These are phyloP conservation scores for Alethe diademata DNA, from an alignment of 2,113 vertebrate species.

Conservation along the genomic window DNA sequence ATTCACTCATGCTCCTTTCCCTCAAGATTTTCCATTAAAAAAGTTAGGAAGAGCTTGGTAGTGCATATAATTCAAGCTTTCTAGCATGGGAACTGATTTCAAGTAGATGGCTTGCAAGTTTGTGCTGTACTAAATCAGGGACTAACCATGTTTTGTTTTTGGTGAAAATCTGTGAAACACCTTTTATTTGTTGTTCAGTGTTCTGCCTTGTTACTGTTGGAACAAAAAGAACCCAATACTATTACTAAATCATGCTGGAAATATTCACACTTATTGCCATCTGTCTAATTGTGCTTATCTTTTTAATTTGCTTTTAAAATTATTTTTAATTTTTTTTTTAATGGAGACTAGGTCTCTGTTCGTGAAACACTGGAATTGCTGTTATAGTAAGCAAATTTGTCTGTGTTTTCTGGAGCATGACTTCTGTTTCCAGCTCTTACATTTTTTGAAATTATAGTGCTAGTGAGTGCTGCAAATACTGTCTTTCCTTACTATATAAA, in stretches of 20 bases:
- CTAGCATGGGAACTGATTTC: neutral
- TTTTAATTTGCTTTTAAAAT: neutral
- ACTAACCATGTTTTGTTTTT: neutral
- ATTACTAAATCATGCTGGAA: neutral
- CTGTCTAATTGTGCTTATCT: neutral
- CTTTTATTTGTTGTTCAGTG: neutral
- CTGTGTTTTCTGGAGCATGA: neutral
- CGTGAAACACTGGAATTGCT: neutral
- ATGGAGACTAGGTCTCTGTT: too few species aligned
- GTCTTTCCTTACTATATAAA: neutral
- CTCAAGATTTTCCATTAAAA: neutral
- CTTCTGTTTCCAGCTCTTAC: neutral
- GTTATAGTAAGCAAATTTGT: neutral
- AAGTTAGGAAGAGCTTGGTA: neutral
- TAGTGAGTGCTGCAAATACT: neutral
- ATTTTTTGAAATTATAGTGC: neutral
- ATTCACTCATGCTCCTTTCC: neutral
- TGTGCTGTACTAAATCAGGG: neutral
- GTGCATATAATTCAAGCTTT: neutral
- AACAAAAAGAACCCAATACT: neutral
- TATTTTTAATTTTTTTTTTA: neutral
- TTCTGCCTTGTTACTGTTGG: neutral
- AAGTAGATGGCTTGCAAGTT: neutral
- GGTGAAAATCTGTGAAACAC: neutral
- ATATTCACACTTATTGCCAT: neutral